Evolutionary conservation across 2,113 vertebrate genomes (phyloP).

Genomic region (Lophius piscatorius): DNA sequence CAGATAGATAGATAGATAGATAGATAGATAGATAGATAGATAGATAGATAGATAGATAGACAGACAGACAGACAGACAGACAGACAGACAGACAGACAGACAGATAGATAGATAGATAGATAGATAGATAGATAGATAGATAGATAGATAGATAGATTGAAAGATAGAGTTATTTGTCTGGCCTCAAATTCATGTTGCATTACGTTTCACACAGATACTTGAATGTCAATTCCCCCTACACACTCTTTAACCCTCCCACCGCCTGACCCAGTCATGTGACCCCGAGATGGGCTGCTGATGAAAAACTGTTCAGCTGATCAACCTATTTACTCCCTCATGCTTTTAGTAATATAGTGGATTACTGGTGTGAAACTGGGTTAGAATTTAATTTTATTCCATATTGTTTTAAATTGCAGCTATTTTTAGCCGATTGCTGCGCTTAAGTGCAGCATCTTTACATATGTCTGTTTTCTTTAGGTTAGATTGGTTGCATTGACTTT

Average conservation of each 20-base stretch:
- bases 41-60: slow-evolving; percentile 57
- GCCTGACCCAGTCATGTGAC: slow-evolving; percentile 27
- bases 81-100: slow-evolving; percentile 4
- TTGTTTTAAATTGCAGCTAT: background rate
- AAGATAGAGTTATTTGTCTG: slow-evolving; percentile 63
- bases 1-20: slow-evolving; percentile 53
- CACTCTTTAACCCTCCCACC: background rate
- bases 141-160: background rate
- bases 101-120: no score
- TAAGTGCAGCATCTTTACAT: background rate
- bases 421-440: background rate
- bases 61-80: slow-evolving; percentile 28
- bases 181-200: slow-evolving; percentile 37
- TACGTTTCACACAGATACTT: slow-evolving; percentile 48
- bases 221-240: background rate
- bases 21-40: background rate
- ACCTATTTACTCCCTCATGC: background rate
- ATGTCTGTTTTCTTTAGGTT: no score
- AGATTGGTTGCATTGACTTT: no score
- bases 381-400: background rate
- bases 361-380: background rate
- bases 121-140: slow-evolving; percentile 1
- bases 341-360: background rate
- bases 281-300: background rate
- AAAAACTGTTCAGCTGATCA: slow-evolving; percentile 43